Percentiles rank a stretch among this genome's conserved stretches.
These are phyloP conservation scores for Drosophila merina DNA, from an alignment of 2,888 invertebrate species.

Conservation along the genomic window DNA sequence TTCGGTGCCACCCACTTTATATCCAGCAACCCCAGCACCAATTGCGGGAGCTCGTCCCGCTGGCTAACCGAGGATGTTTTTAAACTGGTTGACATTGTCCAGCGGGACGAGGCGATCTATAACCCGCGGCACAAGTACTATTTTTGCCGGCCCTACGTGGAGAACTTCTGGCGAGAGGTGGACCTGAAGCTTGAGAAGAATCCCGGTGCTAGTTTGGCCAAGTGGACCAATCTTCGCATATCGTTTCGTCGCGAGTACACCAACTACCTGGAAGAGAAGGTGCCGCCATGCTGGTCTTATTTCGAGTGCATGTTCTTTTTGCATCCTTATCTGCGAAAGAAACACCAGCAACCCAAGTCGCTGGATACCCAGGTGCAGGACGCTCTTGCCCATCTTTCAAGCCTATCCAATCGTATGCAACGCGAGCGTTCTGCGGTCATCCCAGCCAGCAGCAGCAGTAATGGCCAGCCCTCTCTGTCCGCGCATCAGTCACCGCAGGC, in stretches of 20 bases:
- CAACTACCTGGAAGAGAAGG: slow-evolving; percentile 81
- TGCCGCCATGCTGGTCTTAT: slow-evolving; percentile 82
- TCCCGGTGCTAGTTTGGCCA: slow-evolving; percentile 82
- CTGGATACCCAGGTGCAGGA: slow-evolving; percentile 82
- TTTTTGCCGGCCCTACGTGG: slow-evolving; percentile 83
- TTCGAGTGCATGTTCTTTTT: slow-evolving; percentile 83
- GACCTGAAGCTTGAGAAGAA: slow-evolving; percentile 81
- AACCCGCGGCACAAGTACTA: slow-evolving; percentile 83
- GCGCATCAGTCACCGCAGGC: slow-evolving; percentile 60
- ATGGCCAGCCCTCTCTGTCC: slow-evolving; percentile 43
- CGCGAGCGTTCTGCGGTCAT: slow-evolving; percentile 71
- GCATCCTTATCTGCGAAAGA: slow-evolving; percentile 82
- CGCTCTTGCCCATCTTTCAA: slow-evolving; percentile 81
- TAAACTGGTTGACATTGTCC: slow-evolving; percentile 82
- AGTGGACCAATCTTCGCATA: slow-evolving; percentile 83
- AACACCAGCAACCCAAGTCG: slow-evolving; percentile 80
- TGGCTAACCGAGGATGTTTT: slow-evolving; percentile 83
- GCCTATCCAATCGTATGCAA: slow-evolving; percentile 77
- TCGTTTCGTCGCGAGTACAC: slow-evolving; percentile 83
- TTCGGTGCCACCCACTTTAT: slow-evolving; percentile 56
- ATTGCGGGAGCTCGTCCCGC: slow-evolving; percentile 70
- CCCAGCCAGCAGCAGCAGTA: slow-evolving; percentile 32
- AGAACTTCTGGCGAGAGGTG: slow-evolving; percentile 83
- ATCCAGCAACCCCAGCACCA: slow-evolving; percentile 53
- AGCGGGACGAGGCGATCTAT: slow-evolving; percentile 82